Percentiles rank a stretch among this genome's conserved stretches.
Evolutionary conservation across 2,797 vertebrate species (phyloP).

Genomic region (Scleropages formosus): DNA sequence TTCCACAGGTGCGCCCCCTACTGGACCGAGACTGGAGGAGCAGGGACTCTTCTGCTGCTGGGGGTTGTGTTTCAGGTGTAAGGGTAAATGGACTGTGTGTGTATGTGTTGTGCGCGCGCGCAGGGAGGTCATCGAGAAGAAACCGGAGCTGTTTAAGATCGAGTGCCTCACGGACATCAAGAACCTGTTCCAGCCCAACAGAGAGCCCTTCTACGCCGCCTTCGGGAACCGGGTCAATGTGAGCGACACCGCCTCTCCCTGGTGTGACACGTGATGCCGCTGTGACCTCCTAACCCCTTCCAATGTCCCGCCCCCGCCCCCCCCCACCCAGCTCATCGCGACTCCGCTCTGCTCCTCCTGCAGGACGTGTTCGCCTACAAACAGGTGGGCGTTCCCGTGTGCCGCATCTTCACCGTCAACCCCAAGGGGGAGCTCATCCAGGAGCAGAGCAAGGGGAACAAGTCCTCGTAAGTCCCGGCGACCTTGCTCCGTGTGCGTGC

Average conservation of each 20-base stretch:
- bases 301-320: slow-evolving; percentile 9
- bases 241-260: slow-evolving; percentile 53
- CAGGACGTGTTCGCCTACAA: slow-evolving; percentile 96
- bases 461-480: slow-evolving; percentile 86
- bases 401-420: slow-evolving; percentile 95
- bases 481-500: background rate
- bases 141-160: slow-evolving; percentile 98
- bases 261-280: background rate
- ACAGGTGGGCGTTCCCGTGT: slow-evolving; percentile 86
- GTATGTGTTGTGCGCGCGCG: background rate
- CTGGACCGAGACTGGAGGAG: no score
- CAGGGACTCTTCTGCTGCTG: background rate
- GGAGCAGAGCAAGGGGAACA: slow-evolving; percentile 95
- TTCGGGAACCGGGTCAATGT: slow-evolving; percentile 96
- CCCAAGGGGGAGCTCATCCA: slow-evolving; percentile 98
- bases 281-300: background rate
- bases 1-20: slow-evolving; percentile 86
- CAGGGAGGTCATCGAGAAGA: slow-evolving; percentile 99
- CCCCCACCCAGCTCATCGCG: background rate
- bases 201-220: slow-evolving; percentile 94
- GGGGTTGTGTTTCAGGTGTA: background rate
- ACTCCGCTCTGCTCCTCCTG: slow-evolving; percentile 36
- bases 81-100: background rate
- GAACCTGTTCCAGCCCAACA: slow-evolving; percentile 89
- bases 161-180: slow-evolving; percentile 98